These are phyloP conservation scores for Agrypnia vestita DNA, from an alignment of 1,140 invertebrate species.

Conservation along the genomic window DNA sequence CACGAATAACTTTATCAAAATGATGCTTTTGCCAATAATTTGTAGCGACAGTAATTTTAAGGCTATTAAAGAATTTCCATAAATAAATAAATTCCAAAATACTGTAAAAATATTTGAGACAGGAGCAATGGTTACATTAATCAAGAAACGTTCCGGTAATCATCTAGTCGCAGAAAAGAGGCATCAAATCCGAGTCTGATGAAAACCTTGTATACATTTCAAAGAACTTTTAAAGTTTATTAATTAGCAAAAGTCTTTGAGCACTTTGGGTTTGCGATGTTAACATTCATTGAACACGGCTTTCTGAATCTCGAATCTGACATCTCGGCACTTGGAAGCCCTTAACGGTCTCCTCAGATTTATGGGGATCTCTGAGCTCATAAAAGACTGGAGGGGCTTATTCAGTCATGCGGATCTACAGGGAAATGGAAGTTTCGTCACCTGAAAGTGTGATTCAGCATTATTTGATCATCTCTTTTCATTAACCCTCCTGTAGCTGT, in stretches of 20 bases:
- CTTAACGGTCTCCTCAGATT: slow-evolving; percentile 12
- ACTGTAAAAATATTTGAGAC: neutral
- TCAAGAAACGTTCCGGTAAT: neutral
- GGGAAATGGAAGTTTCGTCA: slow-evolving; percentile 5
- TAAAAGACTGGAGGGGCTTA: neutral
- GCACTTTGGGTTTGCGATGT: slow-evolving; percentile 41
- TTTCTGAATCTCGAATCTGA: slow-evolving; percentile 31
- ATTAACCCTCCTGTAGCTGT: no score
- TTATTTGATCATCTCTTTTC: slow-evolving; percentile 19
- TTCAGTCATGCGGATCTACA: neutral
- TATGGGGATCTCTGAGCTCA: slow-evolving; percentile 1
- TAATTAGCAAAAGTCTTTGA: slow-evolving; percentile 50
- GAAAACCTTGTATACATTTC: slow-evolving; percentile 36
- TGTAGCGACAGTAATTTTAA: no score
- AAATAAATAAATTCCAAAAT: no score
- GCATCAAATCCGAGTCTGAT: slow-evolving; percentile 12
- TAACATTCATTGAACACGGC: slow-evolving; percentile 47
- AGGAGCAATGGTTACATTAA: neutral
- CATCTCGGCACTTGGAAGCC: slow-evolving; percentile 37
- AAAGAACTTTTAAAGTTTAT: slow-evolving; percentile 50
- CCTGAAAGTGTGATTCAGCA: neutral
- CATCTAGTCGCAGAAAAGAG: neutral
- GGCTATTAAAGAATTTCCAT: no score
- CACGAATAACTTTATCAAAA: no score
- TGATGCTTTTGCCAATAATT: no score